Base-by-base conservation (phyloP, 2,113 vertebrate genomes). In the Bombycilla garrulus region DNA sequence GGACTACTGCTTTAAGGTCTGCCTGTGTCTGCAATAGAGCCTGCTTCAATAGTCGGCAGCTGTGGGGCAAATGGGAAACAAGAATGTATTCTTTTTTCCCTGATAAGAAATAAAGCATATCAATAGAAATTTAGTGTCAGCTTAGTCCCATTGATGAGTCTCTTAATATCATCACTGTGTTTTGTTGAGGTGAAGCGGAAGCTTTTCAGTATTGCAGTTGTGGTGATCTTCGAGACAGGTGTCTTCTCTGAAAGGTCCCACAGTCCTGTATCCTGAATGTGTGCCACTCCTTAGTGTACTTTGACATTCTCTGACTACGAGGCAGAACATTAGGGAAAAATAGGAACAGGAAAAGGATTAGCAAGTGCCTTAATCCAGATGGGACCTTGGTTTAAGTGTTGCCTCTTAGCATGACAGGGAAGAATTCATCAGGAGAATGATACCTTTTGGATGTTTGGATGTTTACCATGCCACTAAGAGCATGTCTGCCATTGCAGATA, bases 61-160 rank as follows among this genome's bases (percentile, higher is more conserved):
- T 1, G 3, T 35, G 21, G 5, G 21, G 12, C 2, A 11, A 61
- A 45, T 1, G 3, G 24, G 47, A 25, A 72, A 35, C 11, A 40
- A 16, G 29, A 33, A 11, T 31, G 5, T 47, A 22, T 38, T 66
- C 12, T 71, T 48, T 65, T 60, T 60, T 51, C 12, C 15, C 12
- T 44, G n/a, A 20, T 23, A 45, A 24, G 15, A 61, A 70, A 61
- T 61, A 42, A 51, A 44, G 21, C 6, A 7, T 78, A 82, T 25
- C 15, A 28, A 40, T 21, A 45, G 25, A 72, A 90, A 72, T 67
- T 45, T 35, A 67, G 58, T 61, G 29, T 10, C 9, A 5, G 5
- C 33, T 26, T 44, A 38, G 58, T 81, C 35, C 10, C 24, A 10
- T 51, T 44, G 36, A 44, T 56, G 18, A 61, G 5, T 11, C 2